Evolutionary conservation across 1,140 invertebrate genomes (phyloP).

Genomic region (Musca vetustissima): DNA sequence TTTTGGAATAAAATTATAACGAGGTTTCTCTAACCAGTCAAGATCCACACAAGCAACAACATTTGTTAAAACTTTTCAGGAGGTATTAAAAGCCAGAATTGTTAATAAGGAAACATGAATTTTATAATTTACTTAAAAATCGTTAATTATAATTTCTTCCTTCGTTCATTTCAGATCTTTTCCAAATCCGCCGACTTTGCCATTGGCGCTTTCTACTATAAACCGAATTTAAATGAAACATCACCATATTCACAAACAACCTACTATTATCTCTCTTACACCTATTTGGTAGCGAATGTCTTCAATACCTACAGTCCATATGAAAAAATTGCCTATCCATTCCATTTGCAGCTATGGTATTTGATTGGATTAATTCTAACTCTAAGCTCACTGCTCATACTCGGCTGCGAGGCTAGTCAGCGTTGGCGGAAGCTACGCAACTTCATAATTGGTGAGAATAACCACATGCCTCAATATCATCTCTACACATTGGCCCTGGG

Average conservation of each 20-base stretch:
- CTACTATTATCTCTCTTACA: slow-evolving; percentile 48
- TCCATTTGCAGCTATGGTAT: slow-evolving; percentile 36
- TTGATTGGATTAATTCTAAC: slow-evolving; percentile 32
- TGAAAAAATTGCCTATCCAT: slow-evolving; percentile 47
- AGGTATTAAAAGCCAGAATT: too few relatives aligned
- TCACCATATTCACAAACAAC: slow-evolving; percentile 42
- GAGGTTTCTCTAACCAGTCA: too few relatives aligned
- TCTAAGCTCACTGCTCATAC: slow-evolving; percentile 26
- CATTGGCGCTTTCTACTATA: slow-evolving; percentile 42
- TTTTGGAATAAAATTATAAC: too few relatives aligned
- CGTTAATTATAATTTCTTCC: slow-evolving; percentile 9
- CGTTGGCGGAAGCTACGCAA: slow-evolving; percentile 3
- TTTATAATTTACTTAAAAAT: neutral
- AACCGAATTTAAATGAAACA: slow-evolving; percentile 32
- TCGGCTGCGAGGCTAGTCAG: slow-evolving; percentile 7
- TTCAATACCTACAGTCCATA: slow-evolving; percentile 42
- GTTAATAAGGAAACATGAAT: too few relatives aligned
- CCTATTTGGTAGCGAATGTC: slow-evolving; percentile 46
- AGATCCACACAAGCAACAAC: too few relatives aligned
- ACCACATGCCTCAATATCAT: neutral
- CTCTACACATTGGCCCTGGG: neutral
- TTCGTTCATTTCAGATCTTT: slow-evolving; percentile 22
- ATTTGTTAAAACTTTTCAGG: too few relatives aligned
- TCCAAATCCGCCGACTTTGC: slow-evolving; percentile 37
- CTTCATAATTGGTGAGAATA: slow-evolving; percentile 1